Evolutionary conservation across 2,888 invertebrate genomes (phyloP).

Genomic region (Drosophila setosimentum): DNA sequence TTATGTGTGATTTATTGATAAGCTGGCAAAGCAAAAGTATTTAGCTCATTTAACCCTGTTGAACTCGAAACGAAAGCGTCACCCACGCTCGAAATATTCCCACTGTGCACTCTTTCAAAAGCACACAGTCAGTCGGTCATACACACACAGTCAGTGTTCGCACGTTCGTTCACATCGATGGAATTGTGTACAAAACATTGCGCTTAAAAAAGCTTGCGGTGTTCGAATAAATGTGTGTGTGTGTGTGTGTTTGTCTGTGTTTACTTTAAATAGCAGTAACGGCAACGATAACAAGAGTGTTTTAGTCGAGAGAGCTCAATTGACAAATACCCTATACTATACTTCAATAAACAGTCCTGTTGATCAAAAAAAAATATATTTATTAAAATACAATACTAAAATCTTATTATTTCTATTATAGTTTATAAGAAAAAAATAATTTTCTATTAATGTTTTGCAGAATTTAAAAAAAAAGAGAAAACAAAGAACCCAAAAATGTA

Average conservation of each 20-base stretch:
- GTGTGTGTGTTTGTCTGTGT: not conserved
- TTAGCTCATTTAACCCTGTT: conserved; percentile 47
- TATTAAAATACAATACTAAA: not conserved
- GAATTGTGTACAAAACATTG: conserved; percentile 36
- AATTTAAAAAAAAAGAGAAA: not conserved
- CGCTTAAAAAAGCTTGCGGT: conserved; percentile 20
- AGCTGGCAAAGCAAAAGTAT: conserved; percentile 41
- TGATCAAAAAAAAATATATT: not conserved
- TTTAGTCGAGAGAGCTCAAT: not conserved
- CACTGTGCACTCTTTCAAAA: conserved; percentile 4
- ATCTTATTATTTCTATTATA: not conserved
- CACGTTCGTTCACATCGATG: conserved; percentile 63
- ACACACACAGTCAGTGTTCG: conserved; percentile 35
- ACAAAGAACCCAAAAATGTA: not conserved
- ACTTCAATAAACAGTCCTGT: not conserved
- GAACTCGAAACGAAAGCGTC: conserved; percentile 39
- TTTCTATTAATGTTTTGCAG: not conserved
- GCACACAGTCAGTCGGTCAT: conserved; percentile 4
- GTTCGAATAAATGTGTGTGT: not conserved
- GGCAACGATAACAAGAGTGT: conserved; percentile 16
- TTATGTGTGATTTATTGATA: conserved; percentile 38
- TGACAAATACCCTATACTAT: not conserved
- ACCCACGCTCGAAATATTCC: conserved; percentile 41
- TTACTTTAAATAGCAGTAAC: conserved; percentile 8
- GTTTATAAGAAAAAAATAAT: not conserved